Evolutionary conservation across 2,797 vertebrate genomes (phyloP).

Genomic region (Sphenodon punctatus): DNA sequence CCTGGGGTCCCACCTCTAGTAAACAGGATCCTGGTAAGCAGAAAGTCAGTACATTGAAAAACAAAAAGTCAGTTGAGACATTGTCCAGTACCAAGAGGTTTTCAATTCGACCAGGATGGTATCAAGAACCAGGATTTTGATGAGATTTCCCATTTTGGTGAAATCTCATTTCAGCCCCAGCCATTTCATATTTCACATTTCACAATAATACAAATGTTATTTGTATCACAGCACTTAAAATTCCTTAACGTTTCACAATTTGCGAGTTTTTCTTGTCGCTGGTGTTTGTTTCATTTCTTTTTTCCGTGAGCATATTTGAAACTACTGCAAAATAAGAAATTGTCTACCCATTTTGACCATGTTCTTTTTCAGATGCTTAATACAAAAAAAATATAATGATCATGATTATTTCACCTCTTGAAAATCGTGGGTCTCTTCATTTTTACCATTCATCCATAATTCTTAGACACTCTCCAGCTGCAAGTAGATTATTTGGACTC

Average conservation of each 20-base stretch:
- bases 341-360: neutral
- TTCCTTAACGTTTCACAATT: neutral
- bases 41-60: too few species aligned
- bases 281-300: neutral
- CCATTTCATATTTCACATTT: neutral
- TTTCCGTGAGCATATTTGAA: neutral
- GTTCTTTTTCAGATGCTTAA: neutral
- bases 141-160: too few species aligned
- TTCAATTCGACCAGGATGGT: too few species aligned
- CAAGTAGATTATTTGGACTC: slow-evolving; percentile 12
- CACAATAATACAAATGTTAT: neutral
- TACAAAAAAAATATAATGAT: neutral
- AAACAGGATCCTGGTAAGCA: too few species aligned
- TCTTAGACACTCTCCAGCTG: slow-evolving; percentile 6
- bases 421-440: neutral
- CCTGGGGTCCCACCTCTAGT: too few species aligned
- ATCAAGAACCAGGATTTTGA: too few species aligned
- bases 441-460: slow-evolving; percentile 11
- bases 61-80: too few species aligned
- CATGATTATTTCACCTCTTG: neutral
- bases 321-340: neutral
- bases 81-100: too few species aligned
- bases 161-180: too few species aligned
- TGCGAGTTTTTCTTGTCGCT: neutral
- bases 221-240: neutral